Evolutionary conservation across 2,888 invertebrate species (phyloP).

Genomic region (Sepioteuthis lessoniana): DNA sequence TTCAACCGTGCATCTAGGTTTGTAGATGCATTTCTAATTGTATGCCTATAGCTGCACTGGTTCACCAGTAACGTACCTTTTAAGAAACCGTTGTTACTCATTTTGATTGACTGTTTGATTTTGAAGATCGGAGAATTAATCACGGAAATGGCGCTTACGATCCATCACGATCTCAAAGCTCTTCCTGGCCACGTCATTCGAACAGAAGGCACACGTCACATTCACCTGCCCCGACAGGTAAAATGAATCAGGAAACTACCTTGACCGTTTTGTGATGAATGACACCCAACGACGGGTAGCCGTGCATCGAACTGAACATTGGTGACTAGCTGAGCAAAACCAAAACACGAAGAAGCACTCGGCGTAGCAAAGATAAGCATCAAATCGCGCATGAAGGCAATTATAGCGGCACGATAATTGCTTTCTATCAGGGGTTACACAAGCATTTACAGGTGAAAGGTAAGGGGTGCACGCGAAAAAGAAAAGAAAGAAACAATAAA

Average conservation of each 20-base stretch:
- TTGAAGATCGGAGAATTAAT: background rate
- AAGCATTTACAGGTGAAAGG: background rate
- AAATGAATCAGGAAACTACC: conserved; percentile 10
- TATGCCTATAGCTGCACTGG: background rate
- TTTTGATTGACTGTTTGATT: background rate
- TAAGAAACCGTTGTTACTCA: background rate
- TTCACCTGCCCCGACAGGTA: background rate
- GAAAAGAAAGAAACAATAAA: background rate
- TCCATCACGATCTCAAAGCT: background rate
- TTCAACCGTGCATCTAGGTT: background rate
- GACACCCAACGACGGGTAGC: background rate
- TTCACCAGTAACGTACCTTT: background rate
- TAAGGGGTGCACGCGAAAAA: background rate
- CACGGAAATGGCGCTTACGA: background rate
- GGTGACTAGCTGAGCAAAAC: conserved; percentile 18
- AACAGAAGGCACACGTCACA: background rate
- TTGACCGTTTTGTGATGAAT: background rate
- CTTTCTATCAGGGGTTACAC: background rate
- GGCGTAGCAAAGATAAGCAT: background rate
- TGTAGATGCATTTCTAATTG: background rate
- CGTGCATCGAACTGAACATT: background rate
- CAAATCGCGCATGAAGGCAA: conserved; percentile 21
- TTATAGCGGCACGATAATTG: background rate
- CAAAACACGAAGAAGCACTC: background rate
- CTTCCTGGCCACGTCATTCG: background rate